phyloP scores from a whole-genome alignment of 2,113 vertebrate species.

The Herpailurus yagouaroundi region DNA sequence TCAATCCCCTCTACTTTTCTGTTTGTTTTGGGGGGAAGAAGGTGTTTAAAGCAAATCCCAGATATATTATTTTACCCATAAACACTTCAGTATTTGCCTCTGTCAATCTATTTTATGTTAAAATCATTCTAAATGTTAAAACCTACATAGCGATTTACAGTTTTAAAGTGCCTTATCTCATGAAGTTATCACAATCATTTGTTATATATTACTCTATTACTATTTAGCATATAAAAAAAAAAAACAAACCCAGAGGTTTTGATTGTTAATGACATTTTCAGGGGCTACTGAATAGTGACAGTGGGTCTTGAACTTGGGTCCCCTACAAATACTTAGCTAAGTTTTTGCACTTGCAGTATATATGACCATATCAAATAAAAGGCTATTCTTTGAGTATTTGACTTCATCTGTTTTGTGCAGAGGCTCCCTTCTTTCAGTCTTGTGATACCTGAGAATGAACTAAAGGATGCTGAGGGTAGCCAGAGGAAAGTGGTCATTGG shows the following conservation, averaged over 20 bases:
- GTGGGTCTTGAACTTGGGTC: background rate
- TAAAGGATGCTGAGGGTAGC: background rate
- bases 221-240: background rate
- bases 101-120: background rate
- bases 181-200: background rate
- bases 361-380: background rate
- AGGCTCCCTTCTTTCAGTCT: background rate
- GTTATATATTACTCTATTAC: background rate
- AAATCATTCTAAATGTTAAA: conserved; percentile 18
- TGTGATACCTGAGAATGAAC: background rate
- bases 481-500: background rate
- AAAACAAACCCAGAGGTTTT: background rate
- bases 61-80: background rate
- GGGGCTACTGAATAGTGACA: background rate
- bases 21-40: background rate
- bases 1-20: background rate
- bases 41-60: background rate
- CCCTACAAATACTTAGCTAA: background rate
- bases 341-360: background rate
- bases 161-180: background rate
- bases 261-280: background rate
- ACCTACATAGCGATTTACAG: background rate
- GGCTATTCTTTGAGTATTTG: background rate
- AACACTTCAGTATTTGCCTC: conserved; percentile 10
- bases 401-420: background rate